phyloP scores from a whole-genome alignment of 1,140 invertebrate species.

The Drosophila ohnishii region DNA sequence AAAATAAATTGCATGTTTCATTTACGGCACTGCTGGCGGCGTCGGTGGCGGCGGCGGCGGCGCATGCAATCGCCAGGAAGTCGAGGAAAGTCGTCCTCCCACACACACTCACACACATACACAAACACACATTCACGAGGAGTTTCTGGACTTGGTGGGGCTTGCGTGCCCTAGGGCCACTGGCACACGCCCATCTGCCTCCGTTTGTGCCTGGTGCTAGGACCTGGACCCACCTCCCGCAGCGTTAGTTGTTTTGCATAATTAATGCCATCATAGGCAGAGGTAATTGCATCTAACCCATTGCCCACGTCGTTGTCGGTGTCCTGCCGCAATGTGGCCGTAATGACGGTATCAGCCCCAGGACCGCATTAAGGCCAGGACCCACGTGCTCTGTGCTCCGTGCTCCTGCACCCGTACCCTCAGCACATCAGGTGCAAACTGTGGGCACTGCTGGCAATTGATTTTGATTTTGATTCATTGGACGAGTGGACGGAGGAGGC shows the following conservation, averaged over 20 bases:
- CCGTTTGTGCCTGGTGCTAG: not conserved
- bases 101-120: constrained; percentile 15
- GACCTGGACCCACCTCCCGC: constrained; percentile 3
- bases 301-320: constrained; percentile 28
- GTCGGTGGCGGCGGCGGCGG: not conserved
- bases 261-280: constrained; percentile 74
- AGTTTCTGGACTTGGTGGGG: not conserved
- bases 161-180: constrained; percentile 20
- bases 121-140: not conserved
- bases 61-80: constrained; percentile 59
- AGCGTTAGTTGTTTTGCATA: constrained; percentile 65
- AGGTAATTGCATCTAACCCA: constrained; percentile 65
- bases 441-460: constrained; percentile 58
- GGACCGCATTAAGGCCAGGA: constrained; percentile 25
- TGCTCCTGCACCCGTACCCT: not conserved
- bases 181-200: not conserved
- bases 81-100: constrained; percentile 8
- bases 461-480: constrained; percentile 71
- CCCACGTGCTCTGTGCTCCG: not conserved
- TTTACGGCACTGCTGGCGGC: constrained; percentile 28
- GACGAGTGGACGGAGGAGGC: not conserved
- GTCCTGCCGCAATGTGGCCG: constrained; percentile 64
- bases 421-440: constrained; percentile 46
- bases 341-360: constrained; percentile 64
- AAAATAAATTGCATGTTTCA: constrained; percentile 76